A percentile compares a stretch with the other conserved stretches of the same genome.
phyloP scores from a whole-genome alignment of 2,888 invertebrate species.

The Ichneumoninae sp. region DNA sequence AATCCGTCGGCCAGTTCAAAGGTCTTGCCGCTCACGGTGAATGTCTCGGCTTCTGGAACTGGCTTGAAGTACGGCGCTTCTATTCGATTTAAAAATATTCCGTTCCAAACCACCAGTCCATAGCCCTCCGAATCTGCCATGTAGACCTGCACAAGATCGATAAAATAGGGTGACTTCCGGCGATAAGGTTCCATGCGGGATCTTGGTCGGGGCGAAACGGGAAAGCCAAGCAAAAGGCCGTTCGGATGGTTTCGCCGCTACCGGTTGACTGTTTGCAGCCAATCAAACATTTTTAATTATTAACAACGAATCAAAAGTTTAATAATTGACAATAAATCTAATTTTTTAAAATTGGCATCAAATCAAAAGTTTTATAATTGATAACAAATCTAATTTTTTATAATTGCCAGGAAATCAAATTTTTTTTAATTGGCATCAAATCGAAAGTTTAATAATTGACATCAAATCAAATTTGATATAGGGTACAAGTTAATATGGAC shows the following conservation, averaged over 20 bases:
- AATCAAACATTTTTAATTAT: no score
- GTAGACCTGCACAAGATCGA: slow-evolving; percentile 24
- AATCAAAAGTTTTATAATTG: no score
- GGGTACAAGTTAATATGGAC: no score
- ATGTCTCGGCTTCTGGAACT: background rate
- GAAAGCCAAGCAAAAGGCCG: no score
- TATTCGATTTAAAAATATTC: slow-evolving; percentile 31
- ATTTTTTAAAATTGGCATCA: no score
- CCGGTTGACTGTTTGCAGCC: background rate
- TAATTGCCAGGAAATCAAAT: no score
- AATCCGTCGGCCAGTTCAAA: background rate
- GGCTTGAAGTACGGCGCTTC: background rate
- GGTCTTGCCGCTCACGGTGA: background rate
- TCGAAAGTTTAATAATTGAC: background rate
- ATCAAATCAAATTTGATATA: background rate
- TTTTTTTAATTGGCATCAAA: no score
- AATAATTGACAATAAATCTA: no score
- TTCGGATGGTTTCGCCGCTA: background rate
- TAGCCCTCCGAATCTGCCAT: slow-evolving; percentile 63
- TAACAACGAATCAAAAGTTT: no score
- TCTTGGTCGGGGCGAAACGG: background rate
- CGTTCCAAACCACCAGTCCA: slow-evolving; percentile 67
- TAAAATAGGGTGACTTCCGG: background rate
- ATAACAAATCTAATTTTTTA: no score
- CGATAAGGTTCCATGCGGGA: background rate